A percentile compares a stretch with the other conserved stretches of the same genome.
phyloP scores from a whole-genome alignment of 2,113 vertebrate genomes.

The Emydocephalus ijimae region DNA sequence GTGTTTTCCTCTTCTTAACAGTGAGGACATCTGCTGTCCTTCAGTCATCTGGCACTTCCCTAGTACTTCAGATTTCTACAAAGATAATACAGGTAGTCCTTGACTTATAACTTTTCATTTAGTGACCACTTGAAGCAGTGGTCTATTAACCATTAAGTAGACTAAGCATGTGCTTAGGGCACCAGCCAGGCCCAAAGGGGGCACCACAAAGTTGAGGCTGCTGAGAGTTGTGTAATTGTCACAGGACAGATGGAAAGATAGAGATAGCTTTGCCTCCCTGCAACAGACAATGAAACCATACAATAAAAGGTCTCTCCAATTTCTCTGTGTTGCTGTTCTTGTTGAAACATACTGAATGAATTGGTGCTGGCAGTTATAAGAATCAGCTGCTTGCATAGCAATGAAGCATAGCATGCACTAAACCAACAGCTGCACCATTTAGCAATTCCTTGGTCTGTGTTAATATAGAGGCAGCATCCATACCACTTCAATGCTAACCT shows the following conservation, averaged over 20 bases:
- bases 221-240: background rate
- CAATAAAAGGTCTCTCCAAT: background rate
- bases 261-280: background rate
- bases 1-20: background rate
- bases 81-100: background rate
- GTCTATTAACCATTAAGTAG: no score
- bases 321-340: background rate
- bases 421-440: background rate
- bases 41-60: background rate
- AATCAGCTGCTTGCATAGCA: background rate
- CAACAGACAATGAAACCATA: background rate
- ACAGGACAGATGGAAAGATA: background rate
- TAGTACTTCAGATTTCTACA: background rate
- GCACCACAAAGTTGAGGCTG: no score
- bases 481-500: background rate
- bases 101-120: background rate
- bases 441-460: conserved; percentile 14
- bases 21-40: background rate
- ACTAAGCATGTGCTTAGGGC: no score
- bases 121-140: background rate
- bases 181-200: no score
- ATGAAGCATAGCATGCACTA: background rate
- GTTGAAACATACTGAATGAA: background rate
- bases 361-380: background rate
- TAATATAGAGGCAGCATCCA: background rate